Percentiles rank a stretch among this genome's conserved stretches.
Evolutionary conservation across 2,113 vertebrate species (phyloP).

Genomic region (Baryphthengus martii): DNA sequence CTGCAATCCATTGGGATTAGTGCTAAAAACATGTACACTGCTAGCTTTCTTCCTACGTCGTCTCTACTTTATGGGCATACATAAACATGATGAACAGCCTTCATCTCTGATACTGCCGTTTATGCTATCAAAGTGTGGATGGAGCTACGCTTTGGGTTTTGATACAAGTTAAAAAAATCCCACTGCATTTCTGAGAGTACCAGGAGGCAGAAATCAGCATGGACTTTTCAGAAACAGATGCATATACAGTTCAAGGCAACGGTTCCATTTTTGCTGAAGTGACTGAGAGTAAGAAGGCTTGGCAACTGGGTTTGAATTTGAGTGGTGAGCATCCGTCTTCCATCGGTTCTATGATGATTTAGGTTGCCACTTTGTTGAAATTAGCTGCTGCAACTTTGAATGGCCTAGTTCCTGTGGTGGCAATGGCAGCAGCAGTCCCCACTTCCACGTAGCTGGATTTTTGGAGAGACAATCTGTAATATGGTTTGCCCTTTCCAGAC

Average conservation of each 20-base stretch:
- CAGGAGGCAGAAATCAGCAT: neutral
- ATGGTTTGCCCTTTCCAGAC: neutral
- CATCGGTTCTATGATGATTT: accelerated
- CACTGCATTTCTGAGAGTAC: neutral
- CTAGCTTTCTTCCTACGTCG: neutral
- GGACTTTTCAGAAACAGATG: neutral
- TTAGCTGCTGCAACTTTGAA: neutral
- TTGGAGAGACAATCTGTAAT: neutral
- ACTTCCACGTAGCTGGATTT: neutral
- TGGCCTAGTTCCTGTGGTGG: neutral
- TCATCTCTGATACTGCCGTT: neutral
- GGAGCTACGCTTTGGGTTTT: neutral
- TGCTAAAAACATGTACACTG: neutral
- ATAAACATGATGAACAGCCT: neutral
- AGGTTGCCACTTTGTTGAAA: neutral
- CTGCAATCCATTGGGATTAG: neutral
- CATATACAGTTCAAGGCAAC: neutral
- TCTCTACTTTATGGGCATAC: neutral
- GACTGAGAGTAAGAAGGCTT: neutral
- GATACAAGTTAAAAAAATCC: neutral
- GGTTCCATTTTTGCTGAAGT: neutral
- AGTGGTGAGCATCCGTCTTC: neutral
- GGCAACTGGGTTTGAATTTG: neutral
- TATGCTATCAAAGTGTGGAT: neutral
- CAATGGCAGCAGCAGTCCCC: neutral